Base-by-base conservation (phyloP, 1,140 invertebrate genomes). In the Zeugodacus cucurbitae region DNA sequence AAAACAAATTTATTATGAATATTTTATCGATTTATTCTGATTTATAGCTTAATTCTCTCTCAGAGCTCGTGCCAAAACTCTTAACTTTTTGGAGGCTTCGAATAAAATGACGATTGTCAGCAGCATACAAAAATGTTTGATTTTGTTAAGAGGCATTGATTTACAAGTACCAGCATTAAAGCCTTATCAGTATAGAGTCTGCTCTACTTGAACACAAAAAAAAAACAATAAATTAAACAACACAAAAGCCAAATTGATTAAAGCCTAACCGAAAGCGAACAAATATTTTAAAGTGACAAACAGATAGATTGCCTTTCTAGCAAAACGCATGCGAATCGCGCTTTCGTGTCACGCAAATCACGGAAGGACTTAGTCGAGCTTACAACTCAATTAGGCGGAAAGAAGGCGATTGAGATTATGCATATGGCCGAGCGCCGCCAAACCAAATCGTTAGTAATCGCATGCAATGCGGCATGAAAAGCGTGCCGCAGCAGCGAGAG, bases 311-410 rank as follows among this genome's bases (percentile, higher is more conserved):
- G 74, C 41, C 26, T 41, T 0, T n/a, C 41, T 3, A 54, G 74
- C 48, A 34, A 14, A 29, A 48, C 17, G 41, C 74, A 82, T 82
- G 74, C n/a, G 44, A 29, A 48, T 29, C 22, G 44, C 37, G 74
- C 41, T 48, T 82, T 82, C 74, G 74, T 82, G 74, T 82, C 44
- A 82, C 41, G 74, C 74, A 82, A 82, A 82, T 82, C 74, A 82
- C 44, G 74, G 74, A 82, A 82, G 74, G 41, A 48, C 44, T 82
- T 82, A 82, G 74, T 82, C 14, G 41, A 54, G 74, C 74, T 82
- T 82, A 82, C 74, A 82, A 48, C 74, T 82, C 74, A 82, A 82
- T 82, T 82, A 82, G 41, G 74, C 41, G 74, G 74, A 82, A 82
- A 82, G 41, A 14, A 74, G 41, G 26, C 20, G 74, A n/a, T 82